These are phyloP conservation scores for Patiria miniata DNA, from an alignment of 35 echinoderm and acorn worm genomes.

Conservation along the genomic window DNA sequence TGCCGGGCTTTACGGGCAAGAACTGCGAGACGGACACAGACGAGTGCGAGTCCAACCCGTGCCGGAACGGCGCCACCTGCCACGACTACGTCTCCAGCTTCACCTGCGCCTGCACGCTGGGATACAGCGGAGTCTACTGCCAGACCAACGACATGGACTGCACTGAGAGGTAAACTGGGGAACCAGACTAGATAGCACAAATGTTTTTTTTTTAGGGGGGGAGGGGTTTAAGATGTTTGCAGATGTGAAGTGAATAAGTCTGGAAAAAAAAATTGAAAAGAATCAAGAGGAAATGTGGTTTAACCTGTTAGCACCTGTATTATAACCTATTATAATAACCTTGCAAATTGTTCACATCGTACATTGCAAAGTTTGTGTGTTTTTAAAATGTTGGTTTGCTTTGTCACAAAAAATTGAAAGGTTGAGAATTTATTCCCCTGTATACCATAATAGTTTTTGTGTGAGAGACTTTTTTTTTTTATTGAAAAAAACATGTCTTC, in stretches of 20 bases:
- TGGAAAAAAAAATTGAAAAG: no score
- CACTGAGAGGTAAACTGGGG: conserved; percentile 59
- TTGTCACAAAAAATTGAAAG: not conserved
- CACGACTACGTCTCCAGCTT: conserved; percentile 76
- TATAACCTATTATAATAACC: no score
- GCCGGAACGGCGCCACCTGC: conserved; percentile 60
- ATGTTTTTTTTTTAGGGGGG: no score
- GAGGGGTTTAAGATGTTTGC: no score
- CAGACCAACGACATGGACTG: conserved; percentile 79
- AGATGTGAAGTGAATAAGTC: not conserved
- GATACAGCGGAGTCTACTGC: conserved; percentile 79
- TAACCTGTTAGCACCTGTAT: no score
- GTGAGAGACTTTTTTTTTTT: no score
- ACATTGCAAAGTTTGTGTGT: no score
- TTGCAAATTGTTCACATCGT: no score
- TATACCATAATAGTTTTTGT: no score
- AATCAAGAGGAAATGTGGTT: no score
- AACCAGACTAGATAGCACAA: no score
- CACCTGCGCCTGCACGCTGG: conserved; percentile 60
- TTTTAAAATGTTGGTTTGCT: not conserved
- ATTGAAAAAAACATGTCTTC: not conserved
- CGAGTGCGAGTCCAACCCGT: conserved; percentile 55
- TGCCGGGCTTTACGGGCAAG: conserved; percentile 50
- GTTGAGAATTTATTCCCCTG: not conserved
- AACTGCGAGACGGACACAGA: conserved; percentile 52